Conservation (phyloP, 2,797 vertebrate genomes). For the Alosa sapidissima region DNA sequence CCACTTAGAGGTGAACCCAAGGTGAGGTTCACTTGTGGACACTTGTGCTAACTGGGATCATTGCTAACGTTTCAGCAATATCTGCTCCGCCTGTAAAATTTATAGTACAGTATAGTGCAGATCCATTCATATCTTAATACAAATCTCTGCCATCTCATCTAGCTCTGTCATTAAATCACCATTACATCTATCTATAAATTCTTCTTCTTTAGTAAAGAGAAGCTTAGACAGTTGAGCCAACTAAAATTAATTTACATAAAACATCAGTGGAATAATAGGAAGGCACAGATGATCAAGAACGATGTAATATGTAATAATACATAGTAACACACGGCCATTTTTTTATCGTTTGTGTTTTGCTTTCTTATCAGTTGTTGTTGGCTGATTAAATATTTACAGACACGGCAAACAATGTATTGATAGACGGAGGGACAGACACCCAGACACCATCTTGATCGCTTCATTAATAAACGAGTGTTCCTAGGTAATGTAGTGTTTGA, state of each 20-base stretch:
- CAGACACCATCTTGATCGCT: not conserved
- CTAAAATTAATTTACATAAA: not conserved
- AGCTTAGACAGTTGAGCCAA: not conserved
- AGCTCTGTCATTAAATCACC: too few species aligned
- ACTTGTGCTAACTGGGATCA: too few species aligned
- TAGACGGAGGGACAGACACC: not conserved
- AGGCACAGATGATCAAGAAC: not conserved
- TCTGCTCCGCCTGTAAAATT: too few species aligned
- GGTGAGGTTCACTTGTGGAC: too few species aligned
- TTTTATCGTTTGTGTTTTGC: not conserved
- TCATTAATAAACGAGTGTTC: not conserved
- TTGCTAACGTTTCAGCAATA: too few species aligned
- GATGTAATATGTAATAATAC: not conserved
- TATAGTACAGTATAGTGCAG: too few species aligned
- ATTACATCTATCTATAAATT: not conserved
- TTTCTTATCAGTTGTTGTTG: not conserved
- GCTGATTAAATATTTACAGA: not conserved
- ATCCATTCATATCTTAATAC: too few species aligned
- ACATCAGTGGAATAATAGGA: not conserved
- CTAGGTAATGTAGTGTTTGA: not conserved
- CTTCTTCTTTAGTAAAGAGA: not conserved
- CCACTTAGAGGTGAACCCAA: too few species aligned
- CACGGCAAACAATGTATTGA: not conserved
- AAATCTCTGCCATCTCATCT: too few species aligned
- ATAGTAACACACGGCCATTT: too few species aligned